Base-by-base conservation (phyloP, 2,797 vertebrate species). In the Sebastiscus albofasciatus region DNA sequence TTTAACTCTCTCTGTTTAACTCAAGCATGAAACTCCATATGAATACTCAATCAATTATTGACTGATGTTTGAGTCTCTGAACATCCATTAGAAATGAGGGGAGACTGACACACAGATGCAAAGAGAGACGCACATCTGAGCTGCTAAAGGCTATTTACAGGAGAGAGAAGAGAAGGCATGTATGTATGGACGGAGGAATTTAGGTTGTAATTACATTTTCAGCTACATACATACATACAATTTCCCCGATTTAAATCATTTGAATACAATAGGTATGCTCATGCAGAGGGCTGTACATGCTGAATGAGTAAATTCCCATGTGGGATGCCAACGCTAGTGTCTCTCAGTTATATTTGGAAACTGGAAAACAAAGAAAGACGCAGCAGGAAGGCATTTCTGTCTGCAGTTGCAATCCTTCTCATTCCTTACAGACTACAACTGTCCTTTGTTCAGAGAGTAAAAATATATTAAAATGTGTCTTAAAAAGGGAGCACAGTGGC, bases 31-130 rank as follows among this genome's bases (percentile, higher is more conserved):
- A 91, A 87, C 71, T 82, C 85, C 81, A 76, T 84, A 77, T 80
- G 83, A 90, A 91, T 70, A 84, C 83, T 87, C 46, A 1, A 85
- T 94, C 12, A 90, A 94, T 94, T 81, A 94, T 93, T 91, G 83
- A 91, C 77, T 67, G 6, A 1, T 39, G 80, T 92, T 89, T 73
- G 83, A 86, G 27, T 84, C 87, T 77, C 83, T 31, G 67, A 80
- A 59, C 89, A 93, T 90, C 75, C 68, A 89, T 91, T 89, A 92
- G 83, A 80, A 65, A 93, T 89, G 89, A 91, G 85, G 7, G 6
- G 56, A 74, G 87, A 66, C 56, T 65, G 80, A 83, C 84, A 79
- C 56, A 64, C n/a, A 49, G 77, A 72, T 59, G 61, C 69, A 82
- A 77, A 80, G 33, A 72, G 77, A 54, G 64, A 60, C 20, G 6